phyloP scores from a whole-genome alignment of 2,797 vertebrate species.

The Myotis pilosus region DNA sequence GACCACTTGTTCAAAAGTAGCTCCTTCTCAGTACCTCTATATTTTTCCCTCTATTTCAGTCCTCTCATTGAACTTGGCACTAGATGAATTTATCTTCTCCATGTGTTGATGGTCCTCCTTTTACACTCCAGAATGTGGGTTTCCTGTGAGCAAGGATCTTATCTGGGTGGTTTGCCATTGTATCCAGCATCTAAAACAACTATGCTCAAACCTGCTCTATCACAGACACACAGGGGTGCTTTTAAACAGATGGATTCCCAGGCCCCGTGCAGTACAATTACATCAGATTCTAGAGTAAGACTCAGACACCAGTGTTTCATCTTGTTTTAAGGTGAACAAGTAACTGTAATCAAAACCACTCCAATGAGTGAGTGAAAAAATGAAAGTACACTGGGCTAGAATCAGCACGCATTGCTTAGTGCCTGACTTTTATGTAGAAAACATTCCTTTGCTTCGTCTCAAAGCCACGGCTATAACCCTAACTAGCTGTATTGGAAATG shows the following conservation, averaged over 20 bases:
- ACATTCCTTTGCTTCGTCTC: neutral
- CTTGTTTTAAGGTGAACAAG: neutral
- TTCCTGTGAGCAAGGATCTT: neutral
- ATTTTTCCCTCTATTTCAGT: neutral
- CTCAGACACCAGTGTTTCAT: neutral
- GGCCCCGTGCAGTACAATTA: neutral
- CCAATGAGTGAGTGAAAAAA: neutral
- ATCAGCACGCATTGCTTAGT: neutral
- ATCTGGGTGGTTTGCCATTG: neutral
- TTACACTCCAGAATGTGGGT: neutral
- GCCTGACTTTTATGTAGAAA: neutral
- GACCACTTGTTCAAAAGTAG: neutral
- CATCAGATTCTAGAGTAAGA: neutral
- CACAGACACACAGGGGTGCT: too few species aligned
- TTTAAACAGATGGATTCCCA: neutral
- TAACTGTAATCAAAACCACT: neutral
- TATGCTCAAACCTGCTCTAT: neutral
- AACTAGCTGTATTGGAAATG: neutral
- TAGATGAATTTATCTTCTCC: neutral
- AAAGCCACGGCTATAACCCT: neutral
- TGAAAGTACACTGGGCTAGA: neutral
- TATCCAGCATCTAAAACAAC: neutral
- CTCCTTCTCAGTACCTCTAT: neutral
- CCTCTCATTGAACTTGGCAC: neutral
- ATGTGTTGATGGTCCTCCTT: neutral